Percentiles rank a stretch among this genome's conserved stretches.
phyloP scores from a whole-genome alignment of 92 coral and sea anemone genomes.

The Actinernus sp. region DNA sequence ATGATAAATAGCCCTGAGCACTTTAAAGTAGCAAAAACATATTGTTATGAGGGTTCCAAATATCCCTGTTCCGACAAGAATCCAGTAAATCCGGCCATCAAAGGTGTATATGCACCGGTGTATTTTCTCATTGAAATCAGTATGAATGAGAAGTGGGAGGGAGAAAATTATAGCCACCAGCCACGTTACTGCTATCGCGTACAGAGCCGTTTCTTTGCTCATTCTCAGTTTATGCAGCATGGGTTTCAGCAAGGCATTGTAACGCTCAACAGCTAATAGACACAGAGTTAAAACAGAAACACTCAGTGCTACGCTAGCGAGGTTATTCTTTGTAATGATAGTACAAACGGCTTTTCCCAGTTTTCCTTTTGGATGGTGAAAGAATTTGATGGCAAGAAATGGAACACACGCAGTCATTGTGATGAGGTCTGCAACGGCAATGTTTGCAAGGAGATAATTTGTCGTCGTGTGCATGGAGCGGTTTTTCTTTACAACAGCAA shows the following conservation, averaged over 20 bases:
- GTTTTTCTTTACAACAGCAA: constrained; percentile 32
- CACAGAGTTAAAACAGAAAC: constrained; percentile 62
- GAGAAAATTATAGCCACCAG: constrained; percentile 20
- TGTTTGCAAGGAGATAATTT: constrained; percentile 58
- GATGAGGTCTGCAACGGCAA: constrained; percentile 56
- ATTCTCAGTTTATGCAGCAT: constrained; percentile 50
- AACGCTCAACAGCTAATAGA: constrained; percentile 63
- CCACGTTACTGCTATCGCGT: constrained; percentile 50
- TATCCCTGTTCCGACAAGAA: constrained; percentile 33
- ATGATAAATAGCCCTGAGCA: constrained; percentile 46
- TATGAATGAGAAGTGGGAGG: constrained; percentile 50
- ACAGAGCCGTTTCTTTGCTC: constrained; percentile 40
- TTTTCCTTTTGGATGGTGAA: constrained; percentile 34
- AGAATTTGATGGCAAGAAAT: constrained; percentile 27
- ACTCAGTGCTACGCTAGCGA: constrained; percentile 38
- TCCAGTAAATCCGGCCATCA: constrained; percentile 49
- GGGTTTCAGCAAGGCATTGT: constrained; percentile 59
- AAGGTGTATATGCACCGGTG: constrained; percentile 44
- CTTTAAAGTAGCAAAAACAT: constrained; percentile 53
- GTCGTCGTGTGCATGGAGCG: constrained; percentile 61
- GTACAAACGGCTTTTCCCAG: constrained; percentile 44
- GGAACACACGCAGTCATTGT: constrained; percentile 54
- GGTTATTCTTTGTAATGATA: constrained; percentile 48
- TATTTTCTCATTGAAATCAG: constrained; percentile 38
- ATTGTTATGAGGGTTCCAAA: constrained; percentile 26